Base-by-base conservation (phyloP, 2,113 vertebrate genomes). In the Anser brachyrhynchus region DNA sequence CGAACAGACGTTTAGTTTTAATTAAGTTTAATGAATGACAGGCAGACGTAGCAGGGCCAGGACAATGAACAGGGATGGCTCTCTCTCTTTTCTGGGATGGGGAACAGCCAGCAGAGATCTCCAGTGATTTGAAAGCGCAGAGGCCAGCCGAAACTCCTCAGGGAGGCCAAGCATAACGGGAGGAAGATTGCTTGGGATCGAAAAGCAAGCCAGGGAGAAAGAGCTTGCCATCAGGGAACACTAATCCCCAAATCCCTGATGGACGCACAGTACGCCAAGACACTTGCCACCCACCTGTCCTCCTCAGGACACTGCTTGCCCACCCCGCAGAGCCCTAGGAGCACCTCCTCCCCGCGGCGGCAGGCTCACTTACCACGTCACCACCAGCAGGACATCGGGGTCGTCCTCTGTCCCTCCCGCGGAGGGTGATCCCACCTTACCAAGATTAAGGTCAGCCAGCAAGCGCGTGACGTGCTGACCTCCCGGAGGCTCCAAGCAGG, bases 361-460 rank as follows among this genome's bases (percentile, higher is more conserved):
- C 1, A 12, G 51, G 28, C 44, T 86, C 26, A 59, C 82, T 79
- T 11, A 10, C 52, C 0, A 5, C 71, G 11, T 22, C 39, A 21
- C 3, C 87, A 59, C 12, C 78, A 64, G 72, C 59, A 35, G 82
- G 58, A 29, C 54, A 83, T 49, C 87, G 9, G 67, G 77, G 87
- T 2, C 96, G 64, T 64, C 87, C 29, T 18, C 26, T 19, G 59
- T 84, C 82, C 84, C 87, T 87, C 87, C 73, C 62, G 1, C 88
- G 69, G 76, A 83, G n/a, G 58, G 76, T 3, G 83, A 95, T 93
- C 93, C 82, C 5, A 25, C 25, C 96, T 96, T 89, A 88, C 65
- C 37, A 49, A 54, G 96, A 97, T 96, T 96, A 93, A 94, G 95
- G 93, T 88, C 95, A 95, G 49, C 59, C 88, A 31, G 49, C 1